phyloP scores from a whole-genome alignment of 2,113 vertebrate genomes.

The Excalfactoria chinensis region DNA sequence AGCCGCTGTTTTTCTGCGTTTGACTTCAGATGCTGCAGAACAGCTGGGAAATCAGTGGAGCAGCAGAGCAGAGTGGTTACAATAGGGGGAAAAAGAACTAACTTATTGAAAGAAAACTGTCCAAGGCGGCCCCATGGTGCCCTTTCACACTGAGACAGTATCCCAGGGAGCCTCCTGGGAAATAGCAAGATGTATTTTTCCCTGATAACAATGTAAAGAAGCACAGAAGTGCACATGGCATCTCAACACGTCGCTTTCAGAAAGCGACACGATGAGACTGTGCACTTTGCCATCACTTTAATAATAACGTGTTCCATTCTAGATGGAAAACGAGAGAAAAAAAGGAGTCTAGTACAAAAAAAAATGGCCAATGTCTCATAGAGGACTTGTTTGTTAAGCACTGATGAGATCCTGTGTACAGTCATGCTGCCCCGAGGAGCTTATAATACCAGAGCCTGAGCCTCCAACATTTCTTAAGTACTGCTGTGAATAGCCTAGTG shows the following conservation, averaged over 20 bases:
- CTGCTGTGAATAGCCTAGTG: conserved; percentile 45
- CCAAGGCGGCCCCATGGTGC: conserved; percentile 61
- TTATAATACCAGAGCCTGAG: conserved; percentile 29
- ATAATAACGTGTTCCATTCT: rapidly evolving
- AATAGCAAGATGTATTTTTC: conserved; percentile 62
- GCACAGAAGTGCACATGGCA: neutral
- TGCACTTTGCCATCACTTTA: rapidly evolving
- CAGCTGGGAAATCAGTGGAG: conserved; percentile 76
- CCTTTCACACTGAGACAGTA: conserved; percentile 65
- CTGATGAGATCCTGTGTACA: conserved; percentile 31
- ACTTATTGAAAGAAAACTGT: conserved; percentile 71
- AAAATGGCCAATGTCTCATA: neutral
- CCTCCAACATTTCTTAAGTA: conserved; percentile 8
- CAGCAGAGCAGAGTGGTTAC: conserved; percentile 74
- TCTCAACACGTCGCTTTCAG: neutral
- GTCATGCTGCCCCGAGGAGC: conserved; percentile 51
- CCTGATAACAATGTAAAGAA: conserved; percentile 59
- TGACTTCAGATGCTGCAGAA: conserved; percentile 42
- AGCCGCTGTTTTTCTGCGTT: conserved; percentile 26
- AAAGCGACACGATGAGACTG: neutral
- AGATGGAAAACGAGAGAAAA: neutral
- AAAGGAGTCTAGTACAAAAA: neutral
- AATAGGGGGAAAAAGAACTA: conserved; percentile 42
- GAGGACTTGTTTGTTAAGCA: conserved; percentile 56
- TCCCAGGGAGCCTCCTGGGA: conserved; percentile 56